A percentile compares a stretch with the other conserved stretches of the same genome.
These are phyloP conservation scores for Fragum whitleyi DNA, from an alignment of 2,888 invertebrate species.

Conservation along the genomic window DNA sequence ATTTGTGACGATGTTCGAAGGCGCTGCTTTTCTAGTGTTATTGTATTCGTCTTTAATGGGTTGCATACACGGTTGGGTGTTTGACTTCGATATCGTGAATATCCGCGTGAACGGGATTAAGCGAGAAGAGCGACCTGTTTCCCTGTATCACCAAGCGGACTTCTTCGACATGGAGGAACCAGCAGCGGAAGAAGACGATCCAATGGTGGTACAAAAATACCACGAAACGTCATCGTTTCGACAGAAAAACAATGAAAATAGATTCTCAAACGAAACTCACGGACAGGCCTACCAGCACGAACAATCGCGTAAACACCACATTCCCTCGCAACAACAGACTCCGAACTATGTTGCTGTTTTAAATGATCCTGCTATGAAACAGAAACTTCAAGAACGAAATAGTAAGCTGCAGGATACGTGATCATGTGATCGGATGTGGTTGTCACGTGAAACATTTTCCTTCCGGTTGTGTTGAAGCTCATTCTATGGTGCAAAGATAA, in stretches of 20 bases:
- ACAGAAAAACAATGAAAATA: conserved; percentile 23
- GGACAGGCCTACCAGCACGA: conserved; percentile 27
- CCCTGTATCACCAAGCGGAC: conserved; percentile 46
- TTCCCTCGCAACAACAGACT: conserved; percentile 38
- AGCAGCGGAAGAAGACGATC: conserved; percentile 18
- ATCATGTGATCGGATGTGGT: conserved; percentile 13
- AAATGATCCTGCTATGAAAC: conserved; percentile 65
- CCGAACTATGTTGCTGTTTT: conserved; percentile 60
- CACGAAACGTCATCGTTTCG: conserved; percentile 49
- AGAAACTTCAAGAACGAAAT: conserved; percentile 58
- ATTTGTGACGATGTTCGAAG: conserved; percentile 51
- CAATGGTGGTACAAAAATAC: conserved; percentile 29
- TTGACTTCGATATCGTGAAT: conserved; percentile 52
- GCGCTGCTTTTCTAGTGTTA: conserved; percentile 35
- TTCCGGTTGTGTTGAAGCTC: background rate
- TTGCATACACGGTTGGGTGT: conserved; percentile 60
- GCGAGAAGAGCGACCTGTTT: conserved; percentile 29
- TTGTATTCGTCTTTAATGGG: conserved; percentile 56
- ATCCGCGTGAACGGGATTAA: conserved; percentile 27
- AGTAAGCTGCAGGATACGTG: conserved; percentile 50
- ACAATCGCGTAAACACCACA: conserved; percentile 32
- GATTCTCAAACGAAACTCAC: conserved; percentile 25
- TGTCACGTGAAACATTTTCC: background rate
- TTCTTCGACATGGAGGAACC: conserved; percentile 55
- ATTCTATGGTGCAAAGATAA: background rate